Evolutionary conservation across 2,888 invertebrate genomes (phyloP).

Genomic region (Tribolium freemani): DNA sequence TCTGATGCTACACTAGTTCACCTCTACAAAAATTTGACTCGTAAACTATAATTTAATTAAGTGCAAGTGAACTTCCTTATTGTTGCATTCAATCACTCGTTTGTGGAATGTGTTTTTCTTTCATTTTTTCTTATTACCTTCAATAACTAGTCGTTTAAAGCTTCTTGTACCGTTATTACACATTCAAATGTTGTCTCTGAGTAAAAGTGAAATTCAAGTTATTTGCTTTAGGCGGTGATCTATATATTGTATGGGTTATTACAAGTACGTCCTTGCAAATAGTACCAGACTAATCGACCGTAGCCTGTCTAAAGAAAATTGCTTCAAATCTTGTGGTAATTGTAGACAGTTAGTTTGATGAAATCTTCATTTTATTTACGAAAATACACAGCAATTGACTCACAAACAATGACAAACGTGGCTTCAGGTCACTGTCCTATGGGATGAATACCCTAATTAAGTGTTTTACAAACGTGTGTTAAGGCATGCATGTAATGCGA

Average conservation of each 20-base stretch:
- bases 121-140: not conserved
- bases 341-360: conserved; percentile 8
- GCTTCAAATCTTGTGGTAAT: conserved; percentile 9
- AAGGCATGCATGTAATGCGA: conserved; percentile 23
- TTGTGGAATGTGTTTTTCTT: conserved; percentile 6
- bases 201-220: conserved; percentile 41
- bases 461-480: conserved; percentile 2
- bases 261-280: conserved; percentile 39
- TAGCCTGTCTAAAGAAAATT: conserved; percentile 28
- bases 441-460: conserved; percentile 9
- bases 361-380: conserved; percentile 2
- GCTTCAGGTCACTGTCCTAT: conserved; percentile 8
- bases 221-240: conserved; percentile 34
- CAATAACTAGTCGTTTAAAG: not conserved
- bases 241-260: conserved; percentile 36
- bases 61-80: not conserved
- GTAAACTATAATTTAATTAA: conserved; percentile 1
- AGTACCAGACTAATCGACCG: conserved; percentile 31
- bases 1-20: not conserved
- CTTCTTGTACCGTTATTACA: conserved; percentile 34
- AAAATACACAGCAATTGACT: not conserved
- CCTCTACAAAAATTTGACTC: conserved; percentile 1
- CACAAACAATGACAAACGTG: not conserved
- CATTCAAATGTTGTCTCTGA: conserved; percentile 33
- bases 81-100: not conserved